Evolutionary conservation across 2,113 vertebrate genomes (phyloP).

Genomic region (Malurus elegans): DNA sequence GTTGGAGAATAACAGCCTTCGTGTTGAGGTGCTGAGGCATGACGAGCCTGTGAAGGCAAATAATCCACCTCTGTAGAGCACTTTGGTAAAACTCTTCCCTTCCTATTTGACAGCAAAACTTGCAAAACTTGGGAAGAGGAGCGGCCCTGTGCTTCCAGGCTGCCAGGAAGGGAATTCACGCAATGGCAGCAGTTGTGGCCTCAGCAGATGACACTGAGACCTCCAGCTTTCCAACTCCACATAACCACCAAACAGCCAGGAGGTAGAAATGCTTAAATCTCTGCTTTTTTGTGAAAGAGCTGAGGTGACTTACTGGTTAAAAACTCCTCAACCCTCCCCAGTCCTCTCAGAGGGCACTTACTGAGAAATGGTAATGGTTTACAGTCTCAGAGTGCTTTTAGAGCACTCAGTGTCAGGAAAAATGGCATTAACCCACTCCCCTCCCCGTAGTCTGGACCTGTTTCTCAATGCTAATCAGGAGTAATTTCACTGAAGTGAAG

Average conservation of each 20-base stretch:
- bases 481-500: constrained; percentile 8
- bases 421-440: constrained; percentile 34
- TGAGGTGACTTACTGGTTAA: constrained; percentile 15
- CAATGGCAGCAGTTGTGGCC: neutral
- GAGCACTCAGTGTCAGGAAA: constrained; percentile 42
- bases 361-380: constrained; percentile 44
- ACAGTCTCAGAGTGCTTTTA: constrained; percentile 38
- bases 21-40: neutral
- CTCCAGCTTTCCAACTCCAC: accelerated
- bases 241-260: neutral
- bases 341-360: constrained; percentile 43
- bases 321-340: constrained; percentile 10
- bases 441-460: neutral
- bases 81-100: neutral
- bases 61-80: neutral
- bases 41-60: neutral
- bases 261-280: neutral
- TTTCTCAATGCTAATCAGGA: constrained; percentile 22
- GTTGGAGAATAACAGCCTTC: neutral
- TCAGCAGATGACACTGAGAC: neutral
- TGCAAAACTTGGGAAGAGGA: neutral
- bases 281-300: neutral
- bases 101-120: neutral
- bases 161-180: neutral
- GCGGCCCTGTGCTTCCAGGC: neutral